These are phyloP conservation scores for Haliclona indistincta DNA, from an alignment of 37 sponge, comb jelly and placozoan species.

Conservation along the genomic window DNA sequence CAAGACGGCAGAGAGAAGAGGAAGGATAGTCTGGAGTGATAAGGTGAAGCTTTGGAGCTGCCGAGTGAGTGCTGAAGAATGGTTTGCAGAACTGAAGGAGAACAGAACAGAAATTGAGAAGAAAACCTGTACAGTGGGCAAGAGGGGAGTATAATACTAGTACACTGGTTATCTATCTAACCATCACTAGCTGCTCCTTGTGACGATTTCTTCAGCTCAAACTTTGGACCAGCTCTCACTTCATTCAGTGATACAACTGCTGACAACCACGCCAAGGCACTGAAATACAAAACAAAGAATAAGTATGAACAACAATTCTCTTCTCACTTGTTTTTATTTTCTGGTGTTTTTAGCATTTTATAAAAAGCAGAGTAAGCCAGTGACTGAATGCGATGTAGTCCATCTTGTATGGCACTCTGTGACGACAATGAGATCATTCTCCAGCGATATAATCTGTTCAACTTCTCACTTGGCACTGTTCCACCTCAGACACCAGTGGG, in stretches of 20 bases:
- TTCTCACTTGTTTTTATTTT: slow-evolving; percentile 24
- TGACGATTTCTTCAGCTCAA: slow-evolving; percentile 6
- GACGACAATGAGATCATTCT: neutral
- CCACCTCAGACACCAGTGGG: slow-evolving; percentile 6
- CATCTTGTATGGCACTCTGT: slow-evolving; percentile 51
- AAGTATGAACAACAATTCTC: neutral
- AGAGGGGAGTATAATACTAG: neutral
- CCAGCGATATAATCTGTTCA: neutral
- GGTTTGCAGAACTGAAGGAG: slow-evolving; percentile 76
- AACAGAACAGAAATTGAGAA: slow-evolving; percentile 84
- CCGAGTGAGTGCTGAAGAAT: slow-evolving; percentile 51
- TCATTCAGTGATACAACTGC: slow-evolving; percentile 75
- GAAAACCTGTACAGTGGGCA: slow-evolving; percentile 37
- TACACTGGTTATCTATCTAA: slow-evolving; percentile 1
- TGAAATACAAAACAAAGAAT: slow-evolving; percentile 20
- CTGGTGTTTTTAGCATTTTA: slow-evolving; percentile 42
- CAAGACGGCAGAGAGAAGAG: slow-evolving; percentile 61
- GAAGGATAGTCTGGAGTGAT: slow-evolving; percentile 54
- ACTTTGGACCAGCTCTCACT: slow-evolving; percentile 58
- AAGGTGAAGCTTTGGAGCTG: slow-evolving; percentile 58
- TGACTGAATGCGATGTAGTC: slow-evolving; percentile 41
- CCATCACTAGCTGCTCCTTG: slow-evolving; percentile 54
- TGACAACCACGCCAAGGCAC: slow-evolving; percentile 74
- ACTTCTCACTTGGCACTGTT: slow-evolving; percentile 28
- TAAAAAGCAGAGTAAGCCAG: slow-evolving; percentile 29